Percentiles rank a stretch among this genome's conserved stretches.
Evolutionary conservation across 2,888 invertebrate genomes (phyloP).

Genomic region (Polymixis flavicincta): DNA sequence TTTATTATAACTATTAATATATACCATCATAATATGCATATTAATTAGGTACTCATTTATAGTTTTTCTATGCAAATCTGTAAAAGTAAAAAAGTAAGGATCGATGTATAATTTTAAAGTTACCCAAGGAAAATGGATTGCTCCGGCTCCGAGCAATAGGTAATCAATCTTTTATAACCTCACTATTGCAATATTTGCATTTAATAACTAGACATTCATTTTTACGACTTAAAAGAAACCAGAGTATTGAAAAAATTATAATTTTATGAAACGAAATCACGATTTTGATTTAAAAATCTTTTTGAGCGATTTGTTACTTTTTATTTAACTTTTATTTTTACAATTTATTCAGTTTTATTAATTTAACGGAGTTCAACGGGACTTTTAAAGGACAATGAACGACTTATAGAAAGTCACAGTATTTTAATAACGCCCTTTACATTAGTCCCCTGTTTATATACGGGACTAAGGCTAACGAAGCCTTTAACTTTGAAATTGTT

Average conservation of each 20-base stretch:
- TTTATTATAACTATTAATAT: neutral
- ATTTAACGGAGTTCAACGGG: neutral
- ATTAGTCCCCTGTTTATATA: neutral
- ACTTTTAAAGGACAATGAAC: conserved; percentile 9
- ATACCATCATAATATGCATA: neutral
- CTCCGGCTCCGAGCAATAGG: conserved; percentile 30
- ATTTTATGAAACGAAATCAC: conserved; percentile 40
- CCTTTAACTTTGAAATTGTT: too few species aligned
- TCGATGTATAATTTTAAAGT: conserved; percentile 48
- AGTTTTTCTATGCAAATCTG: conserved; percentile 29
- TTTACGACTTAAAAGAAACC: conserved; percentile 41
- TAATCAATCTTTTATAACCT: conserved; percentile 57
- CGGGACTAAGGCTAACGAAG: neutral
- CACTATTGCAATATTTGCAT: conserved; percentile 56
- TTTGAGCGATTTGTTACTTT: conserved; percentile 4
- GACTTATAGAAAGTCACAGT: neutral
- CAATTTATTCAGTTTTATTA: conserved; percentile 20
- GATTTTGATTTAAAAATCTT: conserved; percentile 4
- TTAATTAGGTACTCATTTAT: conserved; percentile 13
- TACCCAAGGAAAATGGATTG: conserved; percentile 52
- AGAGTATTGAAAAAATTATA: conserved; percentile 30
- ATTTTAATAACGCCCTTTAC: neutral
- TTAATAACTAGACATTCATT: conserved; percentile 46
- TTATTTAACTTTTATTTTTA: conserved; percentile 29
- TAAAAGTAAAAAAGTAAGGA: conserved; percentile 21